These are phyloP conservation scores for Aradophagus sp. DNA, from an alignment of 1,140 invertebrate species.

Conservation along the genomic window DNA sequence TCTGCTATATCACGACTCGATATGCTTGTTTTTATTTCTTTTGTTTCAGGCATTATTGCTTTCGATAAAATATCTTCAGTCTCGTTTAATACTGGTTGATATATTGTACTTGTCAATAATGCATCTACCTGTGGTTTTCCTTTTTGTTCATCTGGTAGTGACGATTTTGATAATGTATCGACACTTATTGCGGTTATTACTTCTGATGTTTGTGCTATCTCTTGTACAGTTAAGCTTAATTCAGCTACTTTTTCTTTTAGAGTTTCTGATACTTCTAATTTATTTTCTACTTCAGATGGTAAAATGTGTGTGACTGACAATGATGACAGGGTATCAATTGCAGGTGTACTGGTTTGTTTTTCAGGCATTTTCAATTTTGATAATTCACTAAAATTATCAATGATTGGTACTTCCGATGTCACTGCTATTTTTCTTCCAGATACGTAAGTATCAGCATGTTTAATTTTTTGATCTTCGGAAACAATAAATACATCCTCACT, in stretches of 20 bases:
- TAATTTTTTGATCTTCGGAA: too few relatives aligned
- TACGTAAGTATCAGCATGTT: too few relatives aligned
- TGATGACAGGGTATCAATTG: constrained; percentile 60
- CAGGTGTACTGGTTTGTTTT: constrained; percentile 57
- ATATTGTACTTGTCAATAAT: constrained; percentile 57
- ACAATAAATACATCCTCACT: too few relatives aligned
- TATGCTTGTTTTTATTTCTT: constrained; percentile 44
- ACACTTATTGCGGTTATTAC: constrained; percentile 47
- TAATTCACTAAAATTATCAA: constrained; percentile 26
- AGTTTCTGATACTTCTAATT: constrained; percentile 32
- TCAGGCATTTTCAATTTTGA: constrained; percentile 45
- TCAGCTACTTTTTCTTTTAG: constrained; percentile 34
- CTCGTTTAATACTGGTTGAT: constrained; percentile 61
- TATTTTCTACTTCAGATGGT: constrained; percentile 58
- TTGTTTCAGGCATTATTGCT: constrained; percentile 35
- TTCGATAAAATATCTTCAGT: constrained; percentile 56
- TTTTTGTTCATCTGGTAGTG: constrained; percentile 56
- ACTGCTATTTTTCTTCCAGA: constrained; percentile 54
- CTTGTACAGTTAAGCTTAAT: constrained; percentile 28
- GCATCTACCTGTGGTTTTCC: constrained; percentile 60
- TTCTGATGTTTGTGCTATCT: constrained; percentile 62
- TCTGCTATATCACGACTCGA: constrained; percentile 53
- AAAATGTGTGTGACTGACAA: constrained; percentile 60
- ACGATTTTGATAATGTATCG: constrained; percentile 34
- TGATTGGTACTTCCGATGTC: not conserved